Conservation (phyloP, 2,797 vertebrate genomes). For the Falco peregrinus region DNA sequence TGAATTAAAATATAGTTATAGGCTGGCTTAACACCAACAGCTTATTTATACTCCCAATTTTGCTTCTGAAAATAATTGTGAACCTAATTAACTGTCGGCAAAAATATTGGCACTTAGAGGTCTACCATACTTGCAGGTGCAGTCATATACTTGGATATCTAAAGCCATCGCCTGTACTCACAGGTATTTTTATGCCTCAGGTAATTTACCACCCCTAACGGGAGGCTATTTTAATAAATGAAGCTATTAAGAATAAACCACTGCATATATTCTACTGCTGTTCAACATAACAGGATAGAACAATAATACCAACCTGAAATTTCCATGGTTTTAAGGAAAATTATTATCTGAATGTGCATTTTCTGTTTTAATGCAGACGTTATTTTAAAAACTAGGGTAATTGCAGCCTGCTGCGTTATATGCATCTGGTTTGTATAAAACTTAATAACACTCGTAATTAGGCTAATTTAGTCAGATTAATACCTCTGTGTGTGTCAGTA, state of each 20-base stretch:
- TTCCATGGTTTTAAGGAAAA: slow-evolving; percentile 51
- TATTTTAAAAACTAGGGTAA: slow-evolving; percentile 76
- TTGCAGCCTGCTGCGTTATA: slow-evolving; percentile 72
- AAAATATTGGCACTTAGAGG: slow-evolving; percentile 54
- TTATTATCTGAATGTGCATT: slow-evolving; percentile 54
- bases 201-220: slow-evolving; percentile 49
- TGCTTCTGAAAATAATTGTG: slow-evolving; percentile 57
- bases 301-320: slow-evolving; percentile 44
- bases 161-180: slow-evolving; percentile 8
- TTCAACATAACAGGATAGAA: slow-evolving; percentile 19
- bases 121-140: slow-evolving; percentile 51
- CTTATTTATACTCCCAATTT: slow-evolving; percentile 55
- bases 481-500: slow-evolving; percentile 68
- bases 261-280: slow-evolving; percentile 38
- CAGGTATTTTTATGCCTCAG: slow-evolving; percentile 45
- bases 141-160: neutral
- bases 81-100: slow-evolving; percentile 65
- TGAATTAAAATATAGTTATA: slow-evolving; percentile 30
- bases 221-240: slow-evolving; percentile 60
- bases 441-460: slow-evolving; percentile 78
- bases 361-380: slow-evolving; percentile 69
- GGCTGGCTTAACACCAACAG: slow-evolving; percentile 41
- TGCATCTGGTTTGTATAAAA: slow-evolving; percentile 71
- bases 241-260: slow-evolving; percentile 58
- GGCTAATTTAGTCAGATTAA: slow-evolving; percentile 78